Percentiles rank a stretch among this genome's conserved stretches.
These are phyloP conservation scores for Diachrysia chrysitis DNA, from an alignment of 2,888 invertebrate genomes.

Conservation along the genomic window DNA sequence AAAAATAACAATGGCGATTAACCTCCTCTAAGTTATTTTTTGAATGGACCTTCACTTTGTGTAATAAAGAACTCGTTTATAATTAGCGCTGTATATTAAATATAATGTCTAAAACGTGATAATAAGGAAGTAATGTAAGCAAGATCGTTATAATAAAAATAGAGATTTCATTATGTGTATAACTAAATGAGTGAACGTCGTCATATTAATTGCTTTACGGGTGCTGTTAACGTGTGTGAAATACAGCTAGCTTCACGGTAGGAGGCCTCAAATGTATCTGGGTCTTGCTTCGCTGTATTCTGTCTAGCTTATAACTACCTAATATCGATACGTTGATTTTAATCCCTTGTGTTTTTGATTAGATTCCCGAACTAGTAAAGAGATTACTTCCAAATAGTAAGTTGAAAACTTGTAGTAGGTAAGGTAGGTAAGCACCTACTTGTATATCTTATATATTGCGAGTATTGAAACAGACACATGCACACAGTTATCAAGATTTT, in stretches of 20 bases:
- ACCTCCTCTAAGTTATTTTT: slow-evolving; percentile 79
- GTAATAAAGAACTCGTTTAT: slow-evolving; percentile 82
- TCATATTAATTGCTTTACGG: slow-evolving; percentile 80
- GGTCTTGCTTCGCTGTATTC: slow-evolving; percentile 46
- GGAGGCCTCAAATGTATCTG: slow-evolving; percentile 66
- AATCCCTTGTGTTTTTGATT: too few relatives aligned
- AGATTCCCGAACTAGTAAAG: too few relatives aligned
- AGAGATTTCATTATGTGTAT: slow-evolving; percentile 85
- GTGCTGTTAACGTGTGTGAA: slow-evolving; percentile 75
- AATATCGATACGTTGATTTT: slow-evolving; percentile 12
- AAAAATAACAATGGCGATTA: slow-evolving; percentile 81
- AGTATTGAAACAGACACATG: too few relatives aligned
- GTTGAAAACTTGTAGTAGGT: too few relatives aligned
- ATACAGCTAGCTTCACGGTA: slow-evolving; percentile 72
- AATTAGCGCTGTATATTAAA: slow-evolving; percentile 86
- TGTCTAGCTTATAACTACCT: slow-evolving; percentile 7
- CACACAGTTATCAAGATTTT: too few relatives aligned
- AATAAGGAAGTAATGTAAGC: slow-evolving; percentile 87
- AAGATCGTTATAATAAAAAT: slow-evolving; percentile 83
- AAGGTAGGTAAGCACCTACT: too few relatives aligned
- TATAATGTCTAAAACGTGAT: slow-evolving; percentile 84
- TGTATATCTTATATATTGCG: too few relatives aligned
- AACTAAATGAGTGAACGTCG: slow-evolving; percentile 81
- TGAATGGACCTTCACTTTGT: slow-evolving; percentile 77
- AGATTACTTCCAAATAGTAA: too few relatives aligned